A percentile compares a stretch with the other conserved stretches of the same genome.
phyloP scores from a whole-genome alignment of 2,113 vertebrate genomes.

The Abramis brama region DNA sequence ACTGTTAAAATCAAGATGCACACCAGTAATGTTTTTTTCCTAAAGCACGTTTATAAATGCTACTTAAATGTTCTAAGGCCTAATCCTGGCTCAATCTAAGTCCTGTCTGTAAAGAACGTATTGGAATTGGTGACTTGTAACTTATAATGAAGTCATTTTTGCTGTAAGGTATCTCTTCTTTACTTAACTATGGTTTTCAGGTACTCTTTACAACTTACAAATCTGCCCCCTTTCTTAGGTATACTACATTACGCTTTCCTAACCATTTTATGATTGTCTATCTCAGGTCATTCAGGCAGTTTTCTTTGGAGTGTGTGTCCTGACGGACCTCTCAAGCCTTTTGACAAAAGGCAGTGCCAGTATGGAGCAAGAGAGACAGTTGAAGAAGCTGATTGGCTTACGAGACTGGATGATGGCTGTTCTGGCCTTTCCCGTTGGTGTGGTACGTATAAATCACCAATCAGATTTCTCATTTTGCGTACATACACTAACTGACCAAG shows the following conservation, averaged over 20 bases:
- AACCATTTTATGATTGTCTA: neutral
- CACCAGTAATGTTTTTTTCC: too few relatives aligned
- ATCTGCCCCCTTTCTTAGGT: neutral
- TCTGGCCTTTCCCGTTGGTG: conserved; percentile 92
- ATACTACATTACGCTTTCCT: neutral
- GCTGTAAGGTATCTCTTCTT: too few relatives aligned
- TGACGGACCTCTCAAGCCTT: conserved; percentile 94
- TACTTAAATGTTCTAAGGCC: too few relatives aligned
- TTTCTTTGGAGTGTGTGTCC: conserved; percentile 94
- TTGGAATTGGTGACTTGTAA: too few relatives aligned
- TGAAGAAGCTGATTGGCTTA: conserved; percentile 91
- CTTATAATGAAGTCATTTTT: too few relatives aligned
- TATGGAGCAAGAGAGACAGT: conserved; percentile 92
- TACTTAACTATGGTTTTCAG: too few relatives aligned
- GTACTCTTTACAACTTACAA: too few relatives aligned
- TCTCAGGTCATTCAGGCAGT: conserved; percentile 92
- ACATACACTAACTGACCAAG: neutral
- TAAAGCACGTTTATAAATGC: too few relatives aligned
- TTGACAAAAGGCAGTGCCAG: conserved; percentile 89
- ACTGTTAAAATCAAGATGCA: too few relatives aligned
- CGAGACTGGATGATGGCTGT: conserved; percentile 97
- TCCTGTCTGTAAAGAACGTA: too few relatives aligned
- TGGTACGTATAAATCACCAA: conserved; percentile 89
- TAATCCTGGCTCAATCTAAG: too few relatives aligned
- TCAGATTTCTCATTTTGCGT: conserved; percentile 10